Base-by-base conservation (phyloP, 2,113 vertebrate species). In the Halichoerus grypus region DNA sequence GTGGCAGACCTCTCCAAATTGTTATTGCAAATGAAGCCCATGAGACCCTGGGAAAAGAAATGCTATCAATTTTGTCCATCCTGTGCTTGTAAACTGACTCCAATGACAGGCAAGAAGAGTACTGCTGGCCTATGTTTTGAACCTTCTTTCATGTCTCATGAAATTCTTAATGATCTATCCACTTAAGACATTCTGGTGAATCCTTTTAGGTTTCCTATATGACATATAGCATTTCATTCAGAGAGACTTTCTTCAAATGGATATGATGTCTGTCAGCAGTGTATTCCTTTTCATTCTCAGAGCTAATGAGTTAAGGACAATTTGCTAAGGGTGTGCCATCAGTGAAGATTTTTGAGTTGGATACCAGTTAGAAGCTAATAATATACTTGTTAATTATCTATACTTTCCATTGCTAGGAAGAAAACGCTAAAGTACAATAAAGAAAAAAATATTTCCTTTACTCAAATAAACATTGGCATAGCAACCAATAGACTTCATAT, bases 141-240 rank as follows among this genome's bases (percentile, higher is more conserved):
- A 49, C 28, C 5, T 72, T 93, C 26, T 31, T 93, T 57, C 9
- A 8, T 42, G 11, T 83, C 21, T 88, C 76, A 22, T 7, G 7
- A 74, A 94, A 71, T 88, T 93, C 42, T 61, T 91, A 81, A 67
- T 86, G 42, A 77, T 88, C 69, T 82, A 79, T 79, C 51, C 33
- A 57, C 3, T 67, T 84, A 88, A 24, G 22, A 77, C 46, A 53
- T 88, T 61, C 71, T 71, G 49, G 46, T 77, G 69, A 94, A 55
- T 87, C 24, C 18, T 39, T 84, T 81, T 83, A 46, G 15, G 39
- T 88, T 88, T 71, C 42, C 39, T 67, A 7, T 61, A 36, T 91
- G 59, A 97, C 86, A 91, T 91, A 85, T 77, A 93, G 53, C 26
- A 63, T 80, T 95, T 95, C 61, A 63, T 95, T 88, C 88, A 61